phyloP scores from a whole-genome alignment of 2,113 vertebrate genomes.

The Catagonus wagneri region DNA sequence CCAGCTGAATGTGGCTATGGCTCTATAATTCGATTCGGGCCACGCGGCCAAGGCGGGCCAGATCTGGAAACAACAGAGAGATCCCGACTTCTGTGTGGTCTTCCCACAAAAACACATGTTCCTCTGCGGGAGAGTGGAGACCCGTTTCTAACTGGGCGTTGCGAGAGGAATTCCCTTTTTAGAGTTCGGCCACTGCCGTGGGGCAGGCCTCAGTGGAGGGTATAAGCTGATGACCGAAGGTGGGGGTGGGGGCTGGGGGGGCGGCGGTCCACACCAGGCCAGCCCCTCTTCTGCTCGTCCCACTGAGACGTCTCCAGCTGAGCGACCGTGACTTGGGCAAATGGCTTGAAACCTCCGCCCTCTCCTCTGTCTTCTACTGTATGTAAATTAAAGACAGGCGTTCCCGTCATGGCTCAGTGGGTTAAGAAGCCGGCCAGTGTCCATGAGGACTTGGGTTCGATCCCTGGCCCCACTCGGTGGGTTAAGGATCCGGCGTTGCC shows the following conservation, averaged over 20 bases:
- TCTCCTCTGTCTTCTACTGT: neutral
- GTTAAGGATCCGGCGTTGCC: no score
- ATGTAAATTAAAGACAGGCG: neutral
- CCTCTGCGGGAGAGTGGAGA: slow-evolving; percentile 48
- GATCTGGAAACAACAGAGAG: slow-evolving; percentile 57
- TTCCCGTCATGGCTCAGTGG: no score
- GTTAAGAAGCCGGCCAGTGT: no score
- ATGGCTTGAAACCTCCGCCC: neutral
- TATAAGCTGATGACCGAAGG: neutral
- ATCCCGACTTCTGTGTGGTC: slow-evolving; percentile 53
- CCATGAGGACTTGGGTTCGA: no score
- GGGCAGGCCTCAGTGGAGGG: neutral
- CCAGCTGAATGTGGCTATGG: slow-evolving; percentile 31
- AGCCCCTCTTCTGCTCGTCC: neutral
- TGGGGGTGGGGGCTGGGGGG: neutral
- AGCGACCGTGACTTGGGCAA: neutral
- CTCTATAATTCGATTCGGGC: slow-evolving; percentile 38
- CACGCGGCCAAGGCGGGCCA: slow-evolving; percentile 1
- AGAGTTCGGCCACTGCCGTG: neutral
- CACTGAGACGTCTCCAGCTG: neutral
- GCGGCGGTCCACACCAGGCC: fast-evolving
- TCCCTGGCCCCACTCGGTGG: no score
- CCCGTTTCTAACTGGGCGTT: slow-evolving; percentile 15
- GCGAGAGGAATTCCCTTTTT: neutral
- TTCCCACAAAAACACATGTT: slow-evolving; percentile 72